Evolutionary conservation across 2,113 vertebrate genomes (phyloP).

Genomic region (Petroica traversi): DNA sequence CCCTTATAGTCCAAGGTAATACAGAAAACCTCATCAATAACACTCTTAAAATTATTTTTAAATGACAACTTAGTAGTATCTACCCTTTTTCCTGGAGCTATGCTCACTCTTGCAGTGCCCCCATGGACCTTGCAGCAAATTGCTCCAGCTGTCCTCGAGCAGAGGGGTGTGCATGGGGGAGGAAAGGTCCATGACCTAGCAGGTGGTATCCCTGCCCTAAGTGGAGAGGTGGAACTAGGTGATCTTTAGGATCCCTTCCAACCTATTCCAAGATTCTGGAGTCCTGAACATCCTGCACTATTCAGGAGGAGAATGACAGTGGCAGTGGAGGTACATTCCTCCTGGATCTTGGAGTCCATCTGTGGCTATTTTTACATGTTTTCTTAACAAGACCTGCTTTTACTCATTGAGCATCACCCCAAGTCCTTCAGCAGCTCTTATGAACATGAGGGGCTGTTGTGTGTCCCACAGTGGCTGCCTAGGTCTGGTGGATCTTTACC

Average conservation of each 20-base stretch:
- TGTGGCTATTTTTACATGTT: not conserved
- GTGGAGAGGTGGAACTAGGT: not conserved
- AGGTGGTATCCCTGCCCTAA: not conserved
- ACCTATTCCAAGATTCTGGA: not conserved
- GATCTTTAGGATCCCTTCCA: not conserved
- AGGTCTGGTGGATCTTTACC: not conserved
- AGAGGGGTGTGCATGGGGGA: not conserved
- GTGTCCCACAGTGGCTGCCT: fast-evolving
- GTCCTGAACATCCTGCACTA: not conserved
- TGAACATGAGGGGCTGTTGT: not conserved
- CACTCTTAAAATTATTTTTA: not conserved
- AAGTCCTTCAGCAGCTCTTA: not conserved
- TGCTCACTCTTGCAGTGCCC: not conserved
- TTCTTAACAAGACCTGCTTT: not conserved
- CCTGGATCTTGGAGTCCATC: not conserved
- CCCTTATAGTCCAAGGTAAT: not conserved
- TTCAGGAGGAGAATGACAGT: fast-evolving
- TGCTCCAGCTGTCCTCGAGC: not conserved
- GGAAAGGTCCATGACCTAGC: not conserved
- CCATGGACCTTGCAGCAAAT: not conserved
- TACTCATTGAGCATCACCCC: not conserved
- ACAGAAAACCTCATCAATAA: not conserved
- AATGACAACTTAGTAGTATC: not conserved
- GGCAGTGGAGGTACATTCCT: fast-evolving
- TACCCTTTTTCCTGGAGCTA: not conserved